A percentile compares a stretch with the other conserved stretches of the same genome.
Conservation (phyloP, 2,888 invertebrate species). For the Ectemnius cavifrons region DNA sequence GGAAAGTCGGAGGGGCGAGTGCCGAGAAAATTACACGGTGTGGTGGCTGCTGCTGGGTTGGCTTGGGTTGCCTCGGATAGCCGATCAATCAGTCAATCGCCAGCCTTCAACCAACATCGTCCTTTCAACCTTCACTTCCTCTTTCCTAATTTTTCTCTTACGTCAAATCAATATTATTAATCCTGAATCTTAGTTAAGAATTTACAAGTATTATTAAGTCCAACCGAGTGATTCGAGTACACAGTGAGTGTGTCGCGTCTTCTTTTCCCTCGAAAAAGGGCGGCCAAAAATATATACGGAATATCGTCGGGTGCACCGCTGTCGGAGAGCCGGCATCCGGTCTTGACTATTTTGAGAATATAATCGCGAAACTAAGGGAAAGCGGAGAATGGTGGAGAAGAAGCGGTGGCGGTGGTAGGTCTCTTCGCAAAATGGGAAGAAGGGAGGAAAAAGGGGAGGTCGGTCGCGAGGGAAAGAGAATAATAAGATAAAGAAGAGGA, state of each 20-base stretch:
- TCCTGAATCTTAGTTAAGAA: too few relatives aligned
- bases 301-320: slow-evolving; percentile 59
- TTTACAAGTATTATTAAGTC: too few relatives aligned
- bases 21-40: slow-evolving; percentile 50
- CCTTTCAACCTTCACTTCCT: too few relatives aligned
- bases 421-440: slow-evolving; percentile 61
- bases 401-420: not conserved
- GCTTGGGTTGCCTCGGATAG: slow-evolving; percentile 28
- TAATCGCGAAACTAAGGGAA: slow-evolving; percentile 68
- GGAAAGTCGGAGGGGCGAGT: slow-evolving; percentile 29
- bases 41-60: slow-evolving; percentile 22
- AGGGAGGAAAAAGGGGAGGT: slow-evolving; percentile 47
- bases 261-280: slow-evolving; percentile 57
- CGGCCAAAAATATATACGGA: slow-evolving; percentile 69
- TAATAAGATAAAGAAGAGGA: not conserved
- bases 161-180: too few relatives aligned
- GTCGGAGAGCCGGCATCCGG: slow-evolving; percentile 69
- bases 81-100: slow-evolving; percentile 46
- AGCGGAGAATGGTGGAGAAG: slow-evolving; percentile 29
- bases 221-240: too few relatives aligned
- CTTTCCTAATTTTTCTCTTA: too few relatives aligned
- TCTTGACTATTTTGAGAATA: slow-evolving; percentile 75
- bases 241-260: not conserved
- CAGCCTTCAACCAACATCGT: slow-evolving; percentile 5
- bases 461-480: slow-evolving; percentile 19